Conservation (phyloP, 2,888 invertebrate species). For the Coenonympha arcania region DNA sequence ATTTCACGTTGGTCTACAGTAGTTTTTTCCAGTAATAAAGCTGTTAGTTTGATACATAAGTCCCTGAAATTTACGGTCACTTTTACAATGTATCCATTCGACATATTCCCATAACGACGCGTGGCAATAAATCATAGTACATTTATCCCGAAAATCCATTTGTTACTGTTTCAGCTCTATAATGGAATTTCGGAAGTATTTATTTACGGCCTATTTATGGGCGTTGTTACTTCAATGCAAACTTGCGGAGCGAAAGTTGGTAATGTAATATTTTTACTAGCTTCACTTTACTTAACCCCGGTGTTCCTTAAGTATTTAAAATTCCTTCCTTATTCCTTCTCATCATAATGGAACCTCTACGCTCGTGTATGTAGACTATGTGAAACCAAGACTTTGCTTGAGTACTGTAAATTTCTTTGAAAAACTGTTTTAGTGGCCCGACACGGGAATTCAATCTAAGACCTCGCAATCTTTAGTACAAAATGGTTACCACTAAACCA, state of each 20-base stretch:
- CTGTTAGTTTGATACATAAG: slow-evolving; percentile 5
- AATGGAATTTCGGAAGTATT: slow-evolving; percentile 15
- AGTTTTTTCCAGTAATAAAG: slow-evolving; percentile 1
- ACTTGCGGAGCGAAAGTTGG: not conserved
- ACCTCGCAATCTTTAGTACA: no score
- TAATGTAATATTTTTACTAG: no score
- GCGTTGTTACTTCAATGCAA: not conserved
- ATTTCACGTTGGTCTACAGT: not conserved
- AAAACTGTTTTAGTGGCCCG: no score
- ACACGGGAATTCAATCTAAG: no score
- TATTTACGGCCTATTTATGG: slow-evolving; percentile 17
- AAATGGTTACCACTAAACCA: no score
- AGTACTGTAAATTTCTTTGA: no score
- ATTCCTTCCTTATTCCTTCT: no score
- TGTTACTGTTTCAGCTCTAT: slow-evolving; percentile 22
- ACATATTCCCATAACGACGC: slow-evolving; percentile 18
- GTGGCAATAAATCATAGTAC: slow-evolving; percentile 21
- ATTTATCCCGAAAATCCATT: slow-evolving; percentile 16
- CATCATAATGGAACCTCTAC: no score
- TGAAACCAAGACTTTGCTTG: no score
- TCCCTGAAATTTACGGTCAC: slow-evolving; percentile 14
- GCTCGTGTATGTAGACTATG: no score
- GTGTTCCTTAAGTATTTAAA: no score
- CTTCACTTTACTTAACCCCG: no score
- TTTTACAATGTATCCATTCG: slow-evolving; percentile 19